These are phyloP conservation scores for Ascidia mentula DNA, from an alignment of 23 tunicate species.

Conservation along the genomic window DNA sequence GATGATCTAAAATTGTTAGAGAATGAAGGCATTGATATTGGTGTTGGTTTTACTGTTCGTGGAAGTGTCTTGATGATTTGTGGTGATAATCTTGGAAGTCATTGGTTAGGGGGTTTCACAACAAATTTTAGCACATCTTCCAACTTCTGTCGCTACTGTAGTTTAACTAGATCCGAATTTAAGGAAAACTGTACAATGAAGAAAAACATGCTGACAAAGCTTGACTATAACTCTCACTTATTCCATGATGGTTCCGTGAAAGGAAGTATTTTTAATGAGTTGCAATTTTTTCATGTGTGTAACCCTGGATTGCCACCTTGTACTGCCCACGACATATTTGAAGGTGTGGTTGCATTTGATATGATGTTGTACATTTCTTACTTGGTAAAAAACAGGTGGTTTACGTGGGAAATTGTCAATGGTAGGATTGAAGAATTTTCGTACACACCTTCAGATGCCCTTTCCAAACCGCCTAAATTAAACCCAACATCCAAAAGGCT, in stretches of 20 bases:
- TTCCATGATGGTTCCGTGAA: slow-evolving; percentile 8
- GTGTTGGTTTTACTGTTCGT: not conserved
- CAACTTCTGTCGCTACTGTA: slow-evolving; percentile 22
- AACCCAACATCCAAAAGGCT: not conserved
- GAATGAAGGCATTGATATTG: slow-evolving; percentile 30
- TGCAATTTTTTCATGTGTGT: slow-evolving; percentile 41
- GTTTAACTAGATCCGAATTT: slow-evolving; percentile 2
- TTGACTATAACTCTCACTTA: not conserved
- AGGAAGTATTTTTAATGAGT: slow-evolving; percentile 27
- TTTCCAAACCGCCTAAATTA: slow-evolving; percentile 18
- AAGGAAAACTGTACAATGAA: not conserved
- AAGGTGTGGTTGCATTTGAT: slow-evolving; percentile 34
- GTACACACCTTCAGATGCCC: not conserved
- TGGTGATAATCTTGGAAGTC: slow-evolving; percentile 60
- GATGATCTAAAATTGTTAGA: slow-evolving; percentile 29
- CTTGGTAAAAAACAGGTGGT: slow-evolving; percentile 15
- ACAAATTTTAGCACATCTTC: slow-evolving; percentile 34
- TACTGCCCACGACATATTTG: slow-evolving; percentile 43
- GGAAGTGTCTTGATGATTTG: slow-evolving; percentile 21
- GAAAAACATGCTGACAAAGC: not conserved
- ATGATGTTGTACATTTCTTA: slow-evolving; percentile 25
- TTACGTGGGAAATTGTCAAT: slow-evolving; percentile 24
- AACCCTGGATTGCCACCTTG: slow-evolving; percentile 51
- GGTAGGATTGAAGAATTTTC: not conserved
- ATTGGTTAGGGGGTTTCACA: slow-evolving; percentile 42